These are phyloP conservation scores for Crambe crambe DNA, from an alignment of 37 sponge, comb jelly and placozoan species.

Conservation along the genomic window DNA sequence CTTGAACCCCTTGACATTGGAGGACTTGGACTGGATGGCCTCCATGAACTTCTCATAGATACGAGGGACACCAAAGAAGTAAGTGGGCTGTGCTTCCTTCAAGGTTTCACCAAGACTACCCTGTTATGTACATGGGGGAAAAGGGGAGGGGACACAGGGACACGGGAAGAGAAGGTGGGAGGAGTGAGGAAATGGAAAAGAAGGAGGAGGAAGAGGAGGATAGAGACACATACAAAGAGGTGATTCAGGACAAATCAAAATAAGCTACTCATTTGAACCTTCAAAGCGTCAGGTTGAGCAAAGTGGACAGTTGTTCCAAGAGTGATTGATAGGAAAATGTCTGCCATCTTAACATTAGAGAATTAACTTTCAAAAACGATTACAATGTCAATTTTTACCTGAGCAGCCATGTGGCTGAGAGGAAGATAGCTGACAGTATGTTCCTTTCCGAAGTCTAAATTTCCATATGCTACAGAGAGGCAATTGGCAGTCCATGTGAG, in stretches of 20 bases:
- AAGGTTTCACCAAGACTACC: constrained; percentile 71
- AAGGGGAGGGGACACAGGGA: not conserved
- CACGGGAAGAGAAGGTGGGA: not conserved
- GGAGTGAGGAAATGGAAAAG: not conserved
- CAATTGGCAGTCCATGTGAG: constrained; percentile 55
- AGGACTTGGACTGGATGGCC: constrained; percentile 17
- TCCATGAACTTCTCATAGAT: constrained; percentile 75
- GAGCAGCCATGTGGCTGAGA: constrained; percentile 75
- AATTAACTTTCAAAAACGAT: not conserved
- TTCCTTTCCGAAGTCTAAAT: constrained; percentile 8
- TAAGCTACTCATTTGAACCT: constrained; percentile 25
- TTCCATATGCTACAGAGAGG: not conserved
- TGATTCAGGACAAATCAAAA: too few species aligned
- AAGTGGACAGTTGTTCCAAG: constrained; percentile 61
- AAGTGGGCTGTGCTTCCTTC: constrained; percentile 68
- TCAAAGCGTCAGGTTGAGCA: constrained; percentile 91
- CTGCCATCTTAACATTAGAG: constrained; percentile 26
- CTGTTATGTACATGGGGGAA: constrained; percentile 16
- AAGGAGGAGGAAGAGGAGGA: not conserved
- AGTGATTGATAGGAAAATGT: constrained; percentile 53
- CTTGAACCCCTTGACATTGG: constrained; percentile 42
- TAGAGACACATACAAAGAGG: not conserved
- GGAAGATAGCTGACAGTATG: constrained; percentile 70
- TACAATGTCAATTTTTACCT: not conserved
- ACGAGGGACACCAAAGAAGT: constrained; percentile 40